Conservation (phyloP, 2,888 invertebrate genomes). For the Drosophila hamatofila region DNA sequence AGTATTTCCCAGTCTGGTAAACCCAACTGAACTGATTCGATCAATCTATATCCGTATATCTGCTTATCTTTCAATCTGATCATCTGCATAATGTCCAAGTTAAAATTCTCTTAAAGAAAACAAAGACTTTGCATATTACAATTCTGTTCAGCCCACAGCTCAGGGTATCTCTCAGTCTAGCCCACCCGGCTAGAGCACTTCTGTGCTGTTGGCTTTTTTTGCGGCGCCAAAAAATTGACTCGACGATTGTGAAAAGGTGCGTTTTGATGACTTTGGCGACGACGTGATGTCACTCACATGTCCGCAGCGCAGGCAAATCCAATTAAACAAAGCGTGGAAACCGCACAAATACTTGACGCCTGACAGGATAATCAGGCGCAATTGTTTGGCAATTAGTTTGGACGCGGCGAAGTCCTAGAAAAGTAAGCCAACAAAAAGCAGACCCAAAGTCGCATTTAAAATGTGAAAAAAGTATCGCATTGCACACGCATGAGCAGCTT, state of each 20-base stretch:
- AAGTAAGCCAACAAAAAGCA: conserved; percentile 48
- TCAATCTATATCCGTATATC: no score
- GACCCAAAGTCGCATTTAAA: conserved; percentile 52
- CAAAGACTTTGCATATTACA: not conserved
- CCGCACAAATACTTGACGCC: conserved; percentile 73
- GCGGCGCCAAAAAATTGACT: conserved; percentile 49
- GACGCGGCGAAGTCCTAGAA: conserved; percentile 69
- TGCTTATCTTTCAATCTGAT: no score
- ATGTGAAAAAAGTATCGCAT: conserved; percentile 68
- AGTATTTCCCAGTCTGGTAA: not conserved
- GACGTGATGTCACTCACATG: conserved; percentile 75
- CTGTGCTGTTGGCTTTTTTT: conserved; percentile 11
- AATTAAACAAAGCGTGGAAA: conserved; percentile 77
- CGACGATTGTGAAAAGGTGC: conserved; percentile 58
- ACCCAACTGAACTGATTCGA: not conserved
- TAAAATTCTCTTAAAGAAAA: not conserved
- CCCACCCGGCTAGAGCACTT: not conserved
- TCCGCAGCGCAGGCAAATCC: conserved; percentile 65
- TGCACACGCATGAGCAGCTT: conserved; percentile 75
- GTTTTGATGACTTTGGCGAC: conserved; percentile 37
- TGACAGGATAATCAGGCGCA: conserved; percentile 80
- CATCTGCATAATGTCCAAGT: not conserved
- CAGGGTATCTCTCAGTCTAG: not conserved
- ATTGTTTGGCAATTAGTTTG: conserved; percentile 74
- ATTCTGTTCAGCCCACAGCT: not conserved